Evolutionary conservation across 2,888 invertebrate genomes (phyloP).

Genomic region (Zootermopsis nevadensis): DNA sequence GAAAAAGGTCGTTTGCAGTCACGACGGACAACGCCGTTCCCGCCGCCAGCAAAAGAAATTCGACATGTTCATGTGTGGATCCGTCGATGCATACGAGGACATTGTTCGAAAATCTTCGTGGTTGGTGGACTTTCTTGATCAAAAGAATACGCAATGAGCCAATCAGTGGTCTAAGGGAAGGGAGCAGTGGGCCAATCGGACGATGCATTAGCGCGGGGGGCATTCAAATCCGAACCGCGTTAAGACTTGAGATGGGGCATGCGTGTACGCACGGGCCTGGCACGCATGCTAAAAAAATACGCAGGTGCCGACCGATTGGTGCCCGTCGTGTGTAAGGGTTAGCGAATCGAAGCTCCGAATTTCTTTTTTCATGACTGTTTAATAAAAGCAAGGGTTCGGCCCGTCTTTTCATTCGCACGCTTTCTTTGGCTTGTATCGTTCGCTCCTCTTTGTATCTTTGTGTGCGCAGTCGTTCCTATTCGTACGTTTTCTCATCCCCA

Average conservation of each 20-base stretch:
- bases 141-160: slow-evolving; percentile 43
- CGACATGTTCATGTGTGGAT: neutral
- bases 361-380: slow-evolving; percentile 12
- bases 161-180: slow-evolving; percentile 24
- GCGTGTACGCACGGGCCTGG: slow-evolving; percentile 4
- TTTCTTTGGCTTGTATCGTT: slow-evolving; percentile 22
- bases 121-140: slow-evolving; percentile 41
- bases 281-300: slow-evolving; percentile 32
- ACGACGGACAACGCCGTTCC: neutral
- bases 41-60: slow-evolving; percentile 1
- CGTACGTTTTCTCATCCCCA: neutral
- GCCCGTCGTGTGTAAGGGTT: slow-evolving; percentile 36
- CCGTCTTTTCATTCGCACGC: neutral
- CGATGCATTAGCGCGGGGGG: neutral
- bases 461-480: neutral
- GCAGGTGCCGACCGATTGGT: slow-evolving; percentile 5
- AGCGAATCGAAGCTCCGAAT: slow-evolving; percentile 18
- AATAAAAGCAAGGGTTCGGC: slow-evolving; percentile 20
- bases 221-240: neutral
- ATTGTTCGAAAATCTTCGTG: neutral
- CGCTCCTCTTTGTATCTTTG: neutral
- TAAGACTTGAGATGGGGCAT: neutral
- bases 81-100: slow-evolving; percentile 6
- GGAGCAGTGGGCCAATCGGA: neutral
- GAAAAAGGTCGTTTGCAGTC: neutral